Evolutionary conservation across 1,140 invertebrate genomes (phyloP).

Genomic region (Drosophila ficusphila): DNA sequence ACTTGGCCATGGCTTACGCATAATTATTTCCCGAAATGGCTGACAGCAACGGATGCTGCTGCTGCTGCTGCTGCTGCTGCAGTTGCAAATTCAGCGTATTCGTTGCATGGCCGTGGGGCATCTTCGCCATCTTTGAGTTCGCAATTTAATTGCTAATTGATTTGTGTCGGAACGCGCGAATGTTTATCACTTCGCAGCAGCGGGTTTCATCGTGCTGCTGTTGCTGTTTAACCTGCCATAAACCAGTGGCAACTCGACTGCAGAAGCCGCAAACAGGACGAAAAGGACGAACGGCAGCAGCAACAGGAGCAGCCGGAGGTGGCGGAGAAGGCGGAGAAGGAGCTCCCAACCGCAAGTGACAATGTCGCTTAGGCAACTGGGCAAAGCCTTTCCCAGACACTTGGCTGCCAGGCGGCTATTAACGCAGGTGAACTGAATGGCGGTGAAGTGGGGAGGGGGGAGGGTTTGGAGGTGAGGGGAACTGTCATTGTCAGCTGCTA

Average conservation of each 20-base stretch:
- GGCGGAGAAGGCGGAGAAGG: neutral
- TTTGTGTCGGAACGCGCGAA: slow-evolving; percentile 34
- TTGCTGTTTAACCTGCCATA: slow-evolving; percentile 14
- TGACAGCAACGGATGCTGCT: slow-evolving; percentile 62
- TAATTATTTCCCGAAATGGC: slow-evolving; percentile 73
- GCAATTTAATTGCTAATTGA: slow-evolving; percentile 78
- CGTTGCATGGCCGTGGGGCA: slow-evolving; percentile 59
- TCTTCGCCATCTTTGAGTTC: slow-evolving; percentile 52
- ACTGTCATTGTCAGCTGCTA: slow-evolving; percentile 76
- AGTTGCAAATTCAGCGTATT: slow-evolving; percentile 45
- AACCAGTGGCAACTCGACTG: slow-evolving; percentile 24
- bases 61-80: slow-evolving; percentile 39
- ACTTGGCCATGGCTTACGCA: slow-evolving; percentile 54
- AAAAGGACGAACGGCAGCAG: slow-evolving; percentile 4
- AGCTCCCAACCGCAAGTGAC: slow-evolving; percentile 72
- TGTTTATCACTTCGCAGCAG: slow-evolving; percentile 31
- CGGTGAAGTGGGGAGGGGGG: too few relatives aligned
- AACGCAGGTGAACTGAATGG: slow-evolving; percentile 34
- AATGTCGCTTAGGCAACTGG: slow-evolving; percentile 73
- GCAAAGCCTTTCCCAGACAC: slow-evolving; percentile 41
- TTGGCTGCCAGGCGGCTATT: slow-evolving; percentile 56
- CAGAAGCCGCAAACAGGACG: slow-evolving; percentile 29
- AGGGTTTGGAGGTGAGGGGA: slow-evolving; percentile 4
- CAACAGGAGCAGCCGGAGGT: neutral
- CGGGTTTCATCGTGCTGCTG: neutral